Percentiles rank a stretch among this genome's conserved stretches.
Conservation (phyloP, 2,888 invertebrate species). For the Camptogramma bilineatum region DNA sequence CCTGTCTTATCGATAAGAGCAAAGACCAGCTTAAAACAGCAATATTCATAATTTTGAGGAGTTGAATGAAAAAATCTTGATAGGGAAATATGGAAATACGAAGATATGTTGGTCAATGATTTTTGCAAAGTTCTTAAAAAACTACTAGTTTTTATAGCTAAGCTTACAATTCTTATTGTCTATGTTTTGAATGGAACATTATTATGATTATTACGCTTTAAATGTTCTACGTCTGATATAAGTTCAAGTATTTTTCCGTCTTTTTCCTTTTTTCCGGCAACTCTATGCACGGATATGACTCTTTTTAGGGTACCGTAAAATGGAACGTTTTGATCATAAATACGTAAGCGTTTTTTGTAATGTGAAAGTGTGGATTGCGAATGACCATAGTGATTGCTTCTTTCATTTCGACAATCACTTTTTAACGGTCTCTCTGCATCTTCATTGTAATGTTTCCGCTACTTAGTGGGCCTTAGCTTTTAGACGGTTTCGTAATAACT, state of each 20-base stretch:
- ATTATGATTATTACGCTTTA: no score
- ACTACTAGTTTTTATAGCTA: no score
- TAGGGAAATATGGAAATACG: no score
- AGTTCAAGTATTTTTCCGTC: slow-evolving; percentile 8
- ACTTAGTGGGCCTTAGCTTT: slow-evolving; percentile 12
- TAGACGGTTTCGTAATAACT: slow-evolving; percentile 1
- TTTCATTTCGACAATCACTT: slow-evolving; percentile 31
- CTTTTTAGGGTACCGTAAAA: slow-evolving; percentile 45
- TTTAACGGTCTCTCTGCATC: slow-evolving; percentile 31
- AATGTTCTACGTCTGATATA: no score
- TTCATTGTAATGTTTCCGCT: slow-evolving; percentile 14
- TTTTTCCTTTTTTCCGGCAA: slow-evolving; percentile 7
- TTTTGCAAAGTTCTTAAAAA: no score
- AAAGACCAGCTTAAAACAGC: no score
- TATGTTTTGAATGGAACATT: no score
- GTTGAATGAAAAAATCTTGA: no score
- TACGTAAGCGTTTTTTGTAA: slow-evolving; percentile 39
- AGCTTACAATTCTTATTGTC: no score
- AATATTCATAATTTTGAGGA: background rate
- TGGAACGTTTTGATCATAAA: slow-evolving; percentile 39
- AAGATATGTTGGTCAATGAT: no score
- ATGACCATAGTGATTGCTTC: slow-evolving; percentile 38
- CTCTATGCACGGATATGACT: slow-evolving; percentile 35
- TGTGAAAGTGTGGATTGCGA: slow-evolving; percentile 34
- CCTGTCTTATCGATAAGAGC: no score